A percentile compares a stretch with the other conserved stretches of the same genome.
phyloP scores from a whole-genome alignment of 2,797 vertebrate species.

The Spondyliosoma cantharus region DNA sequence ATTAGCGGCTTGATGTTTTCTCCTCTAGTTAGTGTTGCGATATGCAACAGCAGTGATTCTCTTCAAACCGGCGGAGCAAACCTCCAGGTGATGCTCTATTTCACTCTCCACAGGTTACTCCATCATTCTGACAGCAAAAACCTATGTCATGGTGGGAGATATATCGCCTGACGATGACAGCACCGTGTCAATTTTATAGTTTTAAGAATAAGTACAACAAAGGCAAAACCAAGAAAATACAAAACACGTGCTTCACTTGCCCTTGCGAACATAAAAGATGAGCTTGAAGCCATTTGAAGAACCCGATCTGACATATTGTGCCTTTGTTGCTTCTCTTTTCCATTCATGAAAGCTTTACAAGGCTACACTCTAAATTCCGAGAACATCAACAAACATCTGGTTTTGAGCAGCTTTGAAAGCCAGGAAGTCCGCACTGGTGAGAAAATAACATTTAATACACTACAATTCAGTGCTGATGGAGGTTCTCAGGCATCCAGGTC shows the following conservation, averaged over 20 bases:
- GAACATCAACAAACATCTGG: slow-evolving; percentile 9
- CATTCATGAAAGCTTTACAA: neutral
- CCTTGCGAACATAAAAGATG: neutral
- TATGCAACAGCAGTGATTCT: slow-evolving; percentile 20
- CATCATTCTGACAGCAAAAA: slow-evolving; percentile 44
- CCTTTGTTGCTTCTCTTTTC: slow-evolving; percentile 1
- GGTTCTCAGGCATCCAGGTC: no score
- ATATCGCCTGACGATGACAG: slow-evolving; percentile 29
- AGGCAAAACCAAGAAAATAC: neutral
- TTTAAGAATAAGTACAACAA: neutral
- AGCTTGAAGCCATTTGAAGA: slow-evolving; percentile 16
- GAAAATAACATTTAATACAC: slow-evolving; percentile 9
- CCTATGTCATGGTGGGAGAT: slow-evolving; percentile 24
- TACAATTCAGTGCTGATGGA: neutral
- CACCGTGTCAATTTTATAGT: slow-evolving; percentile 40
- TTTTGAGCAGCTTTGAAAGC: slow-evolving; percentile 9
- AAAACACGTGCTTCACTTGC: slow-evolving; percentile 18
- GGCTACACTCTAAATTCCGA: slow-evolving; percentile 18
- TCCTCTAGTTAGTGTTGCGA: slow-evolving; percentile 27
- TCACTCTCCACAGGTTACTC: slow-evolving; percentile 46
- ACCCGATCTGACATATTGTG: neutral
- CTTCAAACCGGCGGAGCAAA: slow-evolving; percentile 27
- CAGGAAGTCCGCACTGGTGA: neutral
- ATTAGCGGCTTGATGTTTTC: slow-evolving; percentile 42
- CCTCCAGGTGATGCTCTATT: slow-evolving; percentile 61